These are phyloP conservation scores for Xiphorhynchus elegans DNA, from an alignment of 2,113 vertebrate genomes.

Conservation along the genomic window DNA sequence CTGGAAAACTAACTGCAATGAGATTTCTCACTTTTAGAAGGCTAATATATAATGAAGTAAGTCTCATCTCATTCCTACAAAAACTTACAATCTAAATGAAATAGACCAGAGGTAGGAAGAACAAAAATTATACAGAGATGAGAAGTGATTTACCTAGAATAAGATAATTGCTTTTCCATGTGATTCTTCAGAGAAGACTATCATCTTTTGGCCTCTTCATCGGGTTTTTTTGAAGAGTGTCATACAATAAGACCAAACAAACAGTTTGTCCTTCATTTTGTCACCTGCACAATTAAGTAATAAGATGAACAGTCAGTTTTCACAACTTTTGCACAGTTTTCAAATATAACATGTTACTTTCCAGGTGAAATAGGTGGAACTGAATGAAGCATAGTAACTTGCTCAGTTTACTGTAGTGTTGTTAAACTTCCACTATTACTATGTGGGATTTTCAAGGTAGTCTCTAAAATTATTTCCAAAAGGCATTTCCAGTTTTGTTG, in stretches of 20 bases:
- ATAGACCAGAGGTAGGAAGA: not conserved
- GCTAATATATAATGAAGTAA: not conserved
- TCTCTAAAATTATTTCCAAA: slow-evolving; percentile 43
- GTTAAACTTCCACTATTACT: not conserved
- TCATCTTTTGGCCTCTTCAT: not conserved
- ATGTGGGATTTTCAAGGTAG: slow-evolving; percentile 6
- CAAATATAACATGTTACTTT: not conserved
- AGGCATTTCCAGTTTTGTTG: not conserved
- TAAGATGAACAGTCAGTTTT: not conserved
- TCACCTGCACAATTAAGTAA: not conserved
- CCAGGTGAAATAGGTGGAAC: not conserved
- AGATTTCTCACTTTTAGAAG: not conserved
- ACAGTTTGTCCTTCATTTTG: not conserved
- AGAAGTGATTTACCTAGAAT: not conserved
- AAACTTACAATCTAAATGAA: not conserved
- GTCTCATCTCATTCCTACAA: not conserved
- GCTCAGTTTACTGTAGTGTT: not conserved
- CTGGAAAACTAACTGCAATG: not conserved
- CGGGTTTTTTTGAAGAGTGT: not conserved
- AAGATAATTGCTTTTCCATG: not conserved
- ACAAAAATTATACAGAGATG: not conserved
- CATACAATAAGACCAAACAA: not conserved
- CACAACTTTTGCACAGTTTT: not conserved
- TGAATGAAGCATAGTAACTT: not conserved
- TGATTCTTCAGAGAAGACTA: not conserved